These are phyloP conservation scores for Axis porcinus DNA, from an alignment of 2,113 vertebrate species.

Conservation along the genomic window DNA sequence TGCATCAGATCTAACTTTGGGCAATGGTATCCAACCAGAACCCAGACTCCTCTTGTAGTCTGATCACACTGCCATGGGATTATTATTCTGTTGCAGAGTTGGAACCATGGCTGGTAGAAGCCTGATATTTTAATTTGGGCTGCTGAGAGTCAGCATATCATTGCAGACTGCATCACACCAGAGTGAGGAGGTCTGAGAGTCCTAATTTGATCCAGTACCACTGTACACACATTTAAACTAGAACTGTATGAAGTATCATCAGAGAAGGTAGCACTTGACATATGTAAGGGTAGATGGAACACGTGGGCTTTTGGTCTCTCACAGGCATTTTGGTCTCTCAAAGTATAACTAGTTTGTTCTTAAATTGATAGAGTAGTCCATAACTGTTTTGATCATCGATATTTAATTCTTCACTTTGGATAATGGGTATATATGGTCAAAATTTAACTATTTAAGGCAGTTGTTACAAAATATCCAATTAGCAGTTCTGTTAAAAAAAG, in stretches of 20 bases:
- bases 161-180: neutral
- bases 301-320: neutral
- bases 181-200: neutral
- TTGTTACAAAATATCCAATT: neutral
- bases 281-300: neutral
- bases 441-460: neutral
- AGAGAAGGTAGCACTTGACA: neutral
- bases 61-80: neutral
- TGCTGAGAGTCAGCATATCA: neutral
- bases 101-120: neutral
- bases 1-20: conserved; percentile 4
- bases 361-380: neutral
- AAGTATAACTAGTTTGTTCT: neutral
- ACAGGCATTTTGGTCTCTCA: neutral
- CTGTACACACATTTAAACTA: neutral
- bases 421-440: neutral
- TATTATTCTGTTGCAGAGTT: neutral
- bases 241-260: neutral
- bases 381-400: neutral
- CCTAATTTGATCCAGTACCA: neutral
- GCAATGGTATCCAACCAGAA: neutral
- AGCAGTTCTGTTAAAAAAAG: neutral
- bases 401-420: conserved; percentile 30
- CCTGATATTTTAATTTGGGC: neutral
- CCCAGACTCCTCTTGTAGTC: neutral